Evolutionary conservation across 2,888 invertebrate species (phyloP).

Genomic region (Conistra vaccinii): DNA sequence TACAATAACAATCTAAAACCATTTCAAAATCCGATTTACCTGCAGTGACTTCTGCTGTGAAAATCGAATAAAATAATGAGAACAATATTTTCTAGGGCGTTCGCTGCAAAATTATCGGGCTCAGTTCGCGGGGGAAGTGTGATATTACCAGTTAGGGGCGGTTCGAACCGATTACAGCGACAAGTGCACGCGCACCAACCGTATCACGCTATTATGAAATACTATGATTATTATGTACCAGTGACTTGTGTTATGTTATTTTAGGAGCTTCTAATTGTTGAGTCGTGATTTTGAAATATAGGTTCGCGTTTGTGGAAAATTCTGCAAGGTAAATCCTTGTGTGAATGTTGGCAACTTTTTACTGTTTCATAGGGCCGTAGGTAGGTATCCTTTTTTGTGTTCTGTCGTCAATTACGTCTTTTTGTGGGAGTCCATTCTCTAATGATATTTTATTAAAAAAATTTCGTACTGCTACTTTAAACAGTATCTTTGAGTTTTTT

Average conservation of each 20-base stretch:
- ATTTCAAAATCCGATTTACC: constrained; percentile 42
- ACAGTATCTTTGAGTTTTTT: not conserved
- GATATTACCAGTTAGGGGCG: constrained; percentile 77
- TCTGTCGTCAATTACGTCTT: not conserved
- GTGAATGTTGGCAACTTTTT: not conserved
- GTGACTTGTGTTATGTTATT: constrained; percentile 3
- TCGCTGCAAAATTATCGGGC: constrained; percentile 72
- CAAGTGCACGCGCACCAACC: constrained; percentile 69
- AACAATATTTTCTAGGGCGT: constrained; percentile 70
- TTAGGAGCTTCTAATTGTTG: constrained; percentile 8
- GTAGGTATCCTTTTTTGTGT: not conserved
- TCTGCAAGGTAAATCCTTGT: not conserved
- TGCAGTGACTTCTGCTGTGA: constrained; percentile 63
- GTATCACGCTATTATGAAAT: constrained; percentile 64
- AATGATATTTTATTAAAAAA: not conserved
- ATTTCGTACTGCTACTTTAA: no score
- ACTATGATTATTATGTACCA: constrained; percentile 55
- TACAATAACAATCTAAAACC: constrained; percentile 24
- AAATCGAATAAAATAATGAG: constrained; percentile 63
- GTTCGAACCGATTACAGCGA: constrained; percentile 70
- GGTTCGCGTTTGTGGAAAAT: not conserved
- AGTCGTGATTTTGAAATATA: not conserved
- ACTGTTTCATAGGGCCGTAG: not conserved
- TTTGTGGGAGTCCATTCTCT: not conserved
- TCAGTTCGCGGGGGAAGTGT: constrained; percentile 73